Evolutionary conservation across 2,888 invertebrate species (phyloP).

Genomic region (Philereme transversata): DNA sequence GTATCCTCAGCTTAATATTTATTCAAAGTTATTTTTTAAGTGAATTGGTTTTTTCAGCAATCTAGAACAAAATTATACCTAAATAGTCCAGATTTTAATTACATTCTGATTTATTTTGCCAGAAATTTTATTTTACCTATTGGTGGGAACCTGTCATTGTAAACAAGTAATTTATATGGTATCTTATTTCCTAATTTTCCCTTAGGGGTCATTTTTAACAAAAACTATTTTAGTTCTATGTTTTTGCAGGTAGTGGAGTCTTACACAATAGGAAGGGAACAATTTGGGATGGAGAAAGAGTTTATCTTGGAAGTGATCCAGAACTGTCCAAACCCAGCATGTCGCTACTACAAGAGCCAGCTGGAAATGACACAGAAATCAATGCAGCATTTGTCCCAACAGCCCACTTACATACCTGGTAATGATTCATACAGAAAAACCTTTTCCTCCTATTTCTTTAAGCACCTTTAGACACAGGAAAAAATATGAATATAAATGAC

Average conservation of each 20-base stretch:
- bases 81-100: too few relatives aligned
- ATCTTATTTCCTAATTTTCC: too few relatives aligned
- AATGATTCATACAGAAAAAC: conserved; percentile 22
- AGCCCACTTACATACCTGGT: conserved; percentile 82
- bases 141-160: too few relatives aligned
- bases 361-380: conserved; percentile 89
- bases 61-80: too few relatives aligned
- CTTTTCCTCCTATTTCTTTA: too few relatives aligned
- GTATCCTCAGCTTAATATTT: not conserved
- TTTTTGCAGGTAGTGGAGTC: conserved; percentile 88
- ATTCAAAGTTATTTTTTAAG: not conserved
- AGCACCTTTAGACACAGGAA: too few relatives aligned
- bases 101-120: too few relatives aligned
- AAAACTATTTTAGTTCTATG: not conserved
- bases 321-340: conserved; percentile 94
- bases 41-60: too few relatives aligned
- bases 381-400: conserved; percentile 86
- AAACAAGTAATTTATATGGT: too few relatives aligned
- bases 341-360: conserved; percentile 94
- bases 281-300: conserved; percentile 95
- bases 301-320: conserved; percentile 95
- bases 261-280: conserved; percentile 92
- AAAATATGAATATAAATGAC: too few relatives aligned
- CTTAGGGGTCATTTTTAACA: too few relatives aligned
- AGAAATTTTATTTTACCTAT: too few relatives aligned